Percentiles rank a stretch among this genome's conserved stretches.
Conservation (phyloP, 2,888 invertebrate species). For the Leptopilina myrica region DNA sequence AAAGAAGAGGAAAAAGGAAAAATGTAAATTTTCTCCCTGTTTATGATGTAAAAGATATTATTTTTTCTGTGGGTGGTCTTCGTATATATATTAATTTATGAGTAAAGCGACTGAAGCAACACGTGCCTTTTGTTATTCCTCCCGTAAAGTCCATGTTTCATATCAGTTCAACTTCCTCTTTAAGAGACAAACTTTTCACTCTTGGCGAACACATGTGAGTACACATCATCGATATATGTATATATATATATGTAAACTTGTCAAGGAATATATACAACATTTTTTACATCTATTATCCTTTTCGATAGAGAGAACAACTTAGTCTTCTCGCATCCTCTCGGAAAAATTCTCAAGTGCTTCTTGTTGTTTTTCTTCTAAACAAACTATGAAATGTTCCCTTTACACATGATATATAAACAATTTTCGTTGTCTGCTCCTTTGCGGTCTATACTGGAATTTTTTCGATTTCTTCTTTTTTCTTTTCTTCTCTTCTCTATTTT, state of each 20-base stretch:
- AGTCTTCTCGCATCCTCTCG: not conserved
- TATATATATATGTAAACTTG: not conserved
- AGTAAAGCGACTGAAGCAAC: constrained; percentile 19
- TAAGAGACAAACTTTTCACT: constrained; percentile 3
- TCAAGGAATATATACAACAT: constrained; percentile 1
- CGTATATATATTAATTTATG: not conserved
- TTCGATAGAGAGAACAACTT: not conserved
- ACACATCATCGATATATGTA: constrained; percentile 6
- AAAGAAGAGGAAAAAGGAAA: too few relatives aligned
- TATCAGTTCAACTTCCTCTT: constrained; percentile 34
- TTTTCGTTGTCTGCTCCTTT: too few relatives aligned
- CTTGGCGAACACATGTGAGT: constrained; percentile 19
- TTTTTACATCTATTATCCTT: constrained; percentile 11
- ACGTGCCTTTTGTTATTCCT: constrained; percentile 40
- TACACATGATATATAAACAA: not conserved
- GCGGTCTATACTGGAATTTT: too few relatives aligned
- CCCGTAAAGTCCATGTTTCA: constrained; percentile 18
- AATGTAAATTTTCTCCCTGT: too few relatives aligned
- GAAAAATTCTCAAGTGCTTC: not conserved
- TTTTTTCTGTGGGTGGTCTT: constrained; percentile 22
- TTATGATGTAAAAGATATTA: not conserved
- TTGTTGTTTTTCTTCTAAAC: constrained; percentile 10
- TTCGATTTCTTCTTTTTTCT: not conserved
- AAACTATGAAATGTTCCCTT: constrained; percentile 8
- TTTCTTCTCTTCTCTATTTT: too few relatives aligned